Conservation (phyloP, 2,888 invertebrate species). For the Xanthorhoe spadicearia region DNA sequence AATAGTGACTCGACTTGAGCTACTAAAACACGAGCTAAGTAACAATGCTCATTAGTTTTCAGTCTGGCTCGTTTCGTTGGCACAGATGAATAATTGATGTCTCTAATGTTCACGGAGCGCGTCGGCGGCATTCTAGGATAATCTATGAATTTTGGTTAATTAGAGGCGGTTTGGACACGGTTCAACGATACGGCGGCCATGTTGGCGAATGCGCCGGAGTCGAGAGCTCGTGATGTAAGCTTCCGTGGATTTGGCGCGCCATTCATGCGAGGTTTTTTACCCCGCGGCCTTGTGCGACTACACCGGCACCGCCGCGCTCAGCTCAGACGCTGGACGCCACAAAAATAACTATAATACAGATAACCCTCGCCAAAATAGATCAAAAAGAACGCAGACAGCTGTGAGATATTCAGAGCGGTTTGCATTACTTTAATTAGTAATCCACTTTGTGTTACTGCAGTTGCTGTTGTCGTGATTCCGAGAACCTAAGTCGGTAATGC, state of each 20-base stretch:
- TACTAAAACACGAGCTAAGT: slow-evolving; percentile 1
- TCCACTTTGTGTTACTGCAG: slow-evolving; percentile 24
- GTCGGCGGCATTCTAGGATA: slow-evolving; percentile 31
- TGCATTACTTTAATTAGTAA: slow-evolving; percentile 32
- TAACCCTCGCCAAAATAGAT: slow-evolving; percentile 23
- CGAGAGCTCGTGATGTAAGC: slow-evolving; percentile 63
- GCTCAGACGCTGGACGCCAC: slow-evolving; percentile 60
- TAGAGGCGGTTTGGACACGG: slow-evolving; percentile 37
- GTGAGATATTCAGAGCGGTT: slow-evolving; percentile 5
- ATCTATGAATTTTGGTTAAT: slow-evolving; percentile 33
- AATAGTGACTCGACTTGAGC: background rate
- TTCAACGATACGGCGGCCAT: slow-evolving; percentile 48
- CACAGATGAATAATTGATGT: slow-evolving; percentile 35
- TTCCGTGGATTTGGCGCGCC: slow-evolving; percentile 71
- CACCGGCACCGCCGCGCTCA: slow-evolving; percentile 55
- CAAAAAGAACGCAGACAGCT: slow-evolving; percentile 8
- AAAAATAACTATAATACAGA: slow-evolving; percentile 53
- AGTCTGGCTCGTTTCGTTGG: slow-evolving; percentile 22
- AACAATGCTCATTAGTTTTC: slow-evolving; percentile 24
- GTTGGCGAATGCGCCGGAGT: slow-evolving; percentile 51
- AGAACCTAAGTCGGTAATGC: slow-evolving; percentile 43
- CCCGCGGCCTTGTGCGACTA: slow-evolving; percentile 76
- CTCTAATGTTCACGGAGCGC: slow-evolving; percentile 33
- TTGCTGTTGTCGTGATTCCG: slow-evolving; percentile 36
- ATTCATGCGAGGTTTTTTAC: slow-evolving; percentile 78